A percentile compares a stretch with the other conserved stretches of the same genome.
Evolutionary conservation across 2,113 vertebrate genomes (phyloP).

Genomic region (Sula dactylatra): DNA sequence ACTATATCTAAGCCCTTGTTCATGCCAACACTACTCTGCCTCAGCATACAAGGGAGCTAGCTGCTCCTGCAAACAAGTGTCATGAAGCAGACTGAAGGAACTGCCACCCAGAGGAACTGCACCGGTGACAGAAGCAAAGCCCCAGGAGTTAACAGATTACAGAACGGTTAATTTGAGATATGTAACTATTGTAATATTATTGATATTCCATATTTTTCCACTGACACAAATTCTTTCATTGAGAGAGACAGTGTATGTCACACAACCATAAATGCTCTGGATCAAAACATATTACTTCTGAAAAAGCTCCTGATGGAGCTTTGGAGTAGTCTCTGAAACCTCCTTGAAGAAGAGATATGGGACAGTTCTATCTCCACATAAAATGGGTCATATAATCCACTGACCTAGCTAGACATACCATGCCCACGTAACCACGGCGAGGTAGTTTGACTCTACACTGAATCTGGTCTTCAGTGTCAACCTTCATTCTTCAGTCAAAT

Average conservation of each 20-base stretch:
- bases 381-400: neutral
- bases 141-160: neutral
- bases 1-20: neutral
- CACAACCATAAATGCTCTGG: neutral
- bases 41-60: neutral
- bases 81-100: neutral
- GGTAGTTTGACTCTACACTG: neutral
- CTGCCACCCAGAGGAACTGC: neutral
- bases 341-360: neutral
- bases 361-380: neutral
- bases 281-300: neutral
- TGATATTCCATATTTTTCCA: neutral
- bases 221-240: neutral
- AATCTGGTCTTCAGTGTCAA: neutral
- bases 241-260: neutral
- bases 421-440: neutral
- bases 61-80: neutral
- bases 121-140: neutral
- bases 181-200: neutral
- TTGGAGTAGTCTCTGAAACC: neutral
- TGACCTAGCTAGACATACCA: neutral
- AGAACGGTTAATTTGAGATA: neutral
- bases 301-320: neutral
- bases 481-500: neutral
- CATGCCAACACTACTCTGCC: neutral